Conservation (phyloP, 2,113 vertebrate genomes). For the Rhinolophus sinicus region DNA sequence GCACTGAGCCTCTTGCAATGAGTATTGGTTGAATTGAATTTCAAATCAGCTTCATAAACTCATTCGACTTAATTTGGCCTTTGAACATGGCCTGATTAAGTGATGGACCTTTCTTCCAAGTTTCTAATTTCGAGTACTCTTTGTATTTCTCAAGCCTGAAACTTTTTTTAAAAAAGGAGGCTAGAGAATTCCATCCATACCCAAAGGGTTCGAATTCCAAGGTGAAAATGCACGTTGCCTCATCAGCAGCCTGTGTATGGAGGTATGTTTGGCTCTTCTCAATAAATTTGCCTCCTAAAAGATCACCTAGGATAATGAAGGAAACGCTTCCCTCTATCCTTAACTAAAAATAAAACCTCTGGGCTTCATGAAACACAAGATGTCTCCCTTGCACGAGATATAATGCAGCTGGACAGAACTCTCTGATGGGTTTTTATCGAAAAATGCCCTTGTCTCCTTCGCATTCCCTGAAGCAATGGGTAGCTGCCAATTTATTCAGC, state of each 20-base stretch:
- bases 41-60: background rate
- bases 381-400: constrained; percentile 50
- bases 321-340: background rate
- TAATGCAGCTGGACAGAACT: constrained; percentile 17
- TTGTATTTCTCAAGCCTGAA: background rate
- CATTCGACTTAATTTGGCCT: background rate
- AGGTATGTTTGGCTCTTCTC: background rate
- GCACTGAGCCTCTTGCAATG: background rate
- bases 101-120: background rate
- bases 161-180: background rate
- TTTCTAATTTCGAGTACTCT: background rate
- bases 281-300: background rate
- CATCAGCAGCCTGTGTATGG: background rate
- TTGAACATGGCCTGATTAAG: background rate
- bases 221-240: background rate
- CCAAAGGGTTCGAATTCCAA: background rate
- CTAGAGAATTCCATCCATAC: background rate
- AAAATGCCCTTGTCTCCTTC: constrained; percentile 3
- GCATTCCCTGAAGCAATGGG: constrained; percentile 26
- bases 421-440: background rate
- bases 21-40: background rate
- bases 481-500: constrained; percentile 36
- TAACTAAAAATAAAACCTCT: constrained; percentile 21
- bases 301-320: background rate
- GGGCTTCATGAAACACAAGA: constrained; percentile 33